phyloP scores from a whole-genome alignment of 2,797 vertebrate species.

The Mycteria americana region DNA sequence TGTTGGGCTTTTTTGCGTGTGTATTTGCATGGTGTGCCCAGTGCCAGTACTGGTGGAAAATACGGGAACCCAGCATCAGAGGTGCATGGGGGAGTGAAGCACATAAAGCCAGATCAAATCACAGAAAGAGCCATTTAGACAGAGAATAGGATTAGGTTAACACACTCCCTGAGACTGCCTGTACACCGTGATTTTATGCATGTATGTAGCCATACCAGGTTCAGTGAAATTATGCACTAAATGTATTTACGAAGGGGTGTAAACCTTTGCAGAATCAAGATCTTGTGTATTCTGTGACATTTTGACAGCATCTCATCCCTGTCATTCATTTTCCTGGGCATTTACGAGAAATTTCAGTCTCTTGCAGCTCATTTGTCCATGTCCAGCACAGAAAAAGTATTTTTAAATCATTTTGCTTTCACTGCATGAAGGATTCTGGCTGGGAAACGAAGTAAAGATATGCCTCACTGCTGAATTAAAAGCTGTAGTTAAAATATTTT shows the following conservation, averaged over 20 bases:
- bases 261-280: not conserved
- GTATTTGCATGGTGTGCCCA: not conserved
- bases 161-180: not conserved
- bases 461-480: not conserved
- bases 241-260: not conserved
- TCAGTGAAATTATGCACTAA: not conserved
- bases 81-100: not conserved
- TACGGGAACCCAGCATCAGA: not conserved
- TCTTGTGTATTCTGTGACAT: not conserved
- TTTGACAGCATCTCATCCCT: not conserved
- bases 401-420: not conserved
- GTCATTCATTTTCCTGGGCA: not conserved
- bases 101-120: not conserved
- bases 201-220: not conserved
- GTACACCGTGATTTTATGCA: not conserved
- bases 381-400: not conserved
- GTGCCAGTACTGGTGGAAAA: not conserved
- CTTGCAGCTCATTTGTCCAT: not conserved
- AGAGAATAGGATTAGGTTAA: not conserved
- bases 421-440: not conserved
- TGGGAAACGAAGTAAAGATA: not conserved
- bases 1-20: not conserved
- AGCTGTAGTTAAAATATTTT: not conserved
- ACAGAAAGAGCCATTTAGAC: not conserved
- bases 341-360: not conserved